Evolutionary conservation across 2,888 invertebrate species (phyloP).

Genomic region (Philaethria dido): DNA sequence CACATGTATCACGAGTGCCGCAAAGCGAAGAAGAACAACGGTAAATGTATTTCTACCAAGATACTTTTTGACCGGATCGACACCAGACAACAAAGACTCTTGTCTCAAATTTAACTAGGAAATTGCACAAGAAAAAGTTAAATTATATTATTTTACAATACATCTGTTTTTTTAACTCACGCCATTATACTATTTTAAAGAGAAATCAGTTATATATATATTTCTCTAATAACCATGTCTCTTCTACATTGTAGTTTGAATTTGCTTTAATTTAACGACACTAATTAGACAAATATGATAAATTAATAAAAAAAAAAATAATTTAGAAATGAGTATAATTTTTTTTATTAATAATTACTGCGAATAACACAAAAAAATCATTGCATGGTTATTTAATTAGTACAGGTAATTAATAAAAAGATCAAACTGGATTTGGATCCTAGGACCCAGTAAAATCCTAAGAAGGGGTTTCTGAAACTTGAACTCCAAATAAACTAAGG

Average conservation of each 20-base stretch:
- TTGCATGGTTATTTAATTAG: too few relatives aligned
- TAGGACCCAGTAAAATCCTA: neutral
- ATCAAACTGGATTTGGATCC: too few relatives aligned
- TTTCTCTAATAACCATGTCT: too few relatives aligned
- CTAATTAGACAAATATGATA: too few relatives aligned
- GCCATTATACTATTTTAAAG: neutral
- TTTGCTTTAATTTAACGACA: too few relatives aligned
- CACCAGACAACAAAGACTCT: slow-evolving; percentile 26
- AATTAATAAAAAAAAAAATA: too few relatives aligned
- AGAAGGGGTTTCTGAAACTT: neutral
- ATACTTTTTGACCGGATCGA: neutral
- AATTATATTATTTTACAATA: neutral
- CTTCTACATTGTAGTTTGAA: too few relatives aligned
- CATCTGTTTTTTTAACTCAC: neutral
- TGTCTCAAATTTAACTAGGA: neutral
- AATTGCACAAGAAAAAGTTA: neutral
- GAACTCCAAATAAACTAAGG: neutral
- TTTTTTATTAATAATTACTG: too few relatives aligned
- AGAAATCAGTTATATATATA: too few relatives aligned
- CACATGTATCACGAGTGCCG: slow-evolving; percentile 24
- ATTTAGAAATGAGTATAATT: too few relatives aligned
- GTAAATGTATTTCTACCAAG: slow-evolving; percentile 18
- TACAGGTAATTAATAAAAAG: too few relatives aligned
- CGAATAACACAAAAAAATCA: too few relatives aligned
- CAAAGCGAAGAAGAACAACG: slow-evolving; percentile 33